Evolutionary conservation across 2,888 invertebrate species (phyloP).

Genomic region (Epistrophella euchroma): DNA sequence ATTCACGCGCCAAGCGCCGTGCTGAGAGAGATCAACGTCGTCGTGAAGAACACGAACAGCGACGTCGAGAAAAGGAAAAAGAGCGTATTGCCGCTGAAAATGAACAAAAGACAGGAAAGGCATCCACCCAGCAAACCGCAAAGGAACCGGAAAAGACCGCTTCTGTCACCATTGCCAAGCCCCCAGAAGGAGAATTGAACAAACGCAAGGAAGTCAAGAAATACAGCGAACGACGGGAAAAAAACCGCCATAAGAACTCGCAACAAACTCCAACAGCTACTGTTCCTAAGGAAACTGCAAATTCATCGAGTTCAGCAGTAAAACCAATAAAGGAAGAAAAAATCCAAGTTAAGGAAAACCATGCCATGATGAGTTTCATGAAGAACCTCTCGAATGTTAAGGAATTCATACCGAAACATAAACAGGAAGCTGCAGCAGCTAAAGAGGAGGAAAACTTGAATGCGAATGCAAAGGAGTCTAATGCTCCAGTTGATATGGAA

Average conservation of each 20-base stretch:
- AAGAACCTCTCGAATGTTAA: slow-evolving; percentile 77
- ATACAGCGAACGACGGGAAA: slow-evolving; percentile 78
- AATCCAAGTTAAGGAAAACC: slow-evolving; percentile 44
- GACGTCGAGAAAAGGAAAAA: slow-evolving; percentile 72
- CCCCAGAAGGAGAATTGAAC: slow-evolving; percentile 67
- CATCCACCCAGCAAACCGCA: slow-evolving; percentile 45
- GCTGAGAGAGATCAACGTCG: slow-evolving; percentile 82
- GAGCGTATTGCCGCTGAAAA: slow-evolving; percentile 78
- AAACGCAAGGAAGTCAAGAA: slow-evolving; percentile 79
- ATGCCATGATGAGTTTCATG: slow-evolving; percentile 78
- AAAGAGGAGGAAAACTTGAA: slow-evolving; percentile 13
- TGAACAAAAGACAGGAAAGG: slow-evolving; percentile 63
- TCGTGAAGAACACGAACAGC: slow-evolving; percentile 82
- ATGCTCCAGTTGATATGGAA: slow-evolving; percentile 50
- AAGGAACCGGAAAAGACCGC: slow-evolving; percentile 58
- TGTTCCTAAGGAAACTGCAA: slow-evolving; percentile 48
- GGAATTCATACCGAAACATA: slow-evolving; percentile 77
- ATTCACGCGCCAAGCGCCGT: slow-evolving; percentile 80
- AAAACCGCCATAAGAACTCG: slow-evolving; percentile 69
- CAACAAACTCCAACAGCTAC: slow-evolving; percentile 31
- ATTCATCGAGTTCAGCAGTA: background rate
- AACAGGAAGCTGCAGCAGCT: slow-evolving; percentile 47
- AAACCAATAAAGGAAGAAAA: slow-evolving; percentile 11
- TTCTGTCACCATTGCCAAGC: slow-evolving; percentile 14
- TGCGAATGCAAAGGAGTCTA: background rate